Percentiles rank a stretch among this genome's conserved stretches.
phyloP scores from a whole-genome alignment of 2,888 invertebrate species.

The Saturnia japonica region DNA sequence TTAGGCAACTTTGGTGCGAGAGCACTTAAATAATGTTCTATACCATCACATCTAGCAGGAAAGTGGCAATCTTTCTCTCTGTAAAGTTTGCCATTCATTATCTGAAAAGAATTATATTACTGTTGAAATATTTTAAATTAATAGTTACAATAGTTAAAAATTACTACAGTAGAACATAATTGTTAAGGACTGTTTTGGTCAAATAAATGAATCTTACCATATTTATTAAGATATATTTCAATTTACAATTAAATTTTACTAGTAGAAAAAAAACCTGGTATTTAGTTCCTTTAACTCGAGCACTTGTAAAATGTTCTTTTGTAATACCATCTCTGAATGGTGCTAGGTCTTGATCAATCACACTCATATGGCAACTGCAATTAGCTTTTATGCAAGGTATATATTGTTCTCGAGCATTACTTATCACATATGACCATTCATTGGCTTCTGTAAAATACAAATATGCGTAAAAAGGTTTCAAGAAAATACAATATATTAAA shows the following conservation, averaged over 20 bases:
- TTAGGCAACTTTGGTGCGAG: conserved; percentile 87
- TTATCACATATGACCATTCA: conserved; percentile 62
- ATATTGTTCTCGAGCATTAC: conserved; percentile 75
- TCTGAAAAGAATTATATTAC: conserved; percentile 83
- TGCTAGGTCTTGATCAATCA: conserved; percentile 86
- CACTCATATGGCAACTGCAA: conserved; percentile 84
- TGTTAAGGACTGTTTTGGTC: not conserved
- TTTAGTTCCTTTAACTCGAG: conserved; percentile 71
- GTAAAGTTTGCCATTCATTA: conserved; percentile 90
- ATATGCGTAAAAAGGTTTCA: not conserved
- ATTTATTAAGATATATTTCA: not conserved
- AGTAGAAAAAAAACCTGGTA: conserved; percentile 58
- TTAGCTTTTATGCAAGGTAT: conserved; percentile 79
- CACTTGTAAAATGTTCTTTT: conserved; percentile 83
- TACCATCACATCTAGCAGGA: conserved; percentile 93
- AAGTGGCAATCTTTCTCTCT: conserved; percentile 94
- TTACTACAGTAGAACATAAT: not conserved
- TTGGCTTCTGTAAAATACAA: conserved; percentile 69
- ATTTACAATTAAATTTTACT: too few relatives aligned
- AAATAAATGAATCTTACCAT: not conserved
- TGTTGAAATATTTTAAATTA: not conserved
- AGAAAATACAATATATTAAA: not conserved
- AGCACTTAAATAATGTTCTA: conserved; percentile 92
- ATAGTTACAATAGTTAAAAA: not conserved
- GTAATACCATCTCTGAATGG: conserved; percentile 88